Base-by-base conservation (phyloP, 2,113 vertebrate genomes). In the Osmerus eperlanus region DNA sequence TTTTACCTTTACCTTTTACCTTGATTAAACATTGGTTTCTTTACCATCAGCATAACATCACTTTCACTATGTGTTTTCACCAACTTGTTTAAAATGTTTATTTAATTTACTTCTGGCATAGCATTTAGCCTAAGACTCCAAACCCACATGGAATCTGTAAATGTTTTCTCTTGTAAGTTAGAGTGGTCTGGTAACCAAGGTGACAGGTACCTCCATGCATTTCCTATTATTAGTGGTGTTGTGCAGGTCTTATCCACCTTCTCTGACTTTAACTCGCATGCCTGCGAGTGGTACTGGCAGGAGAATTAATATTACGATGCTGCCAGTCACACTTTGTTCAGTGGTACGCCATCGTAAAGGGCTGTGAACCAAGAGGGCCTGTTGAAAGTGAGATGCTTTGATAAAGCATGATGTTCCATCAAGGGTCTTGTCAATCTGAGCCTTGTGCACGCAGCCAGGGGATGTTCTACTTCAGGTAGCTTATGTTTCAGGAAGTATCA, bases 161-260 rank as follows among this genome's bases (percentile, higher is more conserved):
- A 47, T 12, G 65, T 59, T 41, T 67, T 73, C 68, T 77, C 76
- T 67, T 69, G 68, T 65, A 21, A 36, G 18, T 77, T 81, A 78
- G 72, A 54, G 54, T 65, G 65, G 75, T 78, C 74, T 62, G 69
- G 77, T 90, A 85, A 89, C 84, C 52, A 15, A 80, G 81, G 84
- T 86, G 85, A 86, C 86, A 88, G 84, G 82, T 87, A 85, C 77
- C 68, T 76, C 81, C 84, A 75, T 76, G 75, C 74, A 69, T 77
- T 67, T 21, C 76, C 86, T 83, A 84, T 88, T 87, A 86, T 85
- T 82, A 84, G 70, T 78, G 65, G 75, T 68, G 68, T 73, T 76
- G 61, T 70, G 68, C 23, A n/a, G 76, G 68, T 55, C 36, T 71
- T 81, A 73, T 84, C 77, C 81, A 74, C 78, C 41, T 86, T 72